Evolutionary conservation across 2,888 invertebrate species (phyloP).

Genomic region (Leuctra nigra): DNA sequence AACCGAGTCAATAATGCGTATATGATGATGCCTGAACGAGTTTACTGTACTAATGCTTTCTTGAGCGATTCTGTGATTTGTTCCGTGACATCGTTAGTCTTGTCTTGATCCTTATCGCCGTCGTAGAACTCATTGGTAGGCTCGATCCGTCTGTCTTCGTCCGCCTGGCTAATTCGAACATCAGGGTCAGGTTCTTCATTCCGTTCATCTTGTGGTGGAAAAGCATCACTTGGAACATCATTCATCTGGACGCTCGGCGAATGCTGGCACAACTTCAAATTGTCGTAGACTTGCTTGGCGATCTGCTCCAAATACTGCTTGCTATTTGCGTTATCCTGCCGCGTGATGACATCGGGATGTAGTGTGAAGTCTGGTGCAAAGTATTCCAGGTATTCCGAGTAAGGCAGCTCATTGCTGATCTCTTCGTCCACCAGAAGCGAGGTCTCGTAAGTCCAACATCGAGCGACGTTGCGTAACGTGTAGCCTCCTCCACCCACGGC

Average conservation of each 20-base stretch:
- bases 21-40: no score
- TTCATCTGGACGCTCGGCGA: conserved; percentile 98
- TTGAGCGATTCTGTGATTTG: conserved; percentile 2
- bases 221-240: conserved; percentile 79
- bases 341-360: conserved; percentile 85
- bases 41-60: not conserved
- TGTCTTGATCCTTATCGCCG: conserved; percentile 83
- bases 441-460: conserved; percentile 99
- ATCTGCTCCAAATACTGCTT: conserved; percentile 93
- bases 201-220: conserved; percentile 58
- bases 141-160: conserved; percentile 76
- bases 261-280: conserved; percentile 85
- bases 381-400: conserved; percentile 93
- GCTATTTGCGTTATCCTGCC: conserved; percentile 88
- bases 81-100: conserved; percentile 3
- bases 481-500: conserved; percentile 85
- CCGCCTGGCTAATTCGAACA: conserved; percentile 65
- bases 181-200: conserved; percentile 82
- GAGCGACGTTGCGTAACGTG: conserved; percentile 91
- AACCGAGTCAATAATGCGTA: no score
- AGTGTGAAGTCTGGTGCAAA: conserved; percentile 96
- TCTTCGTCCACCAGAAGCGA: conserved; percentile 87
- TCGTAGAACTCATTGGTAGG: conserved; percentile 84
- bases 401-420: conserved; percentile 91
- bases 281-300: conserved; percentile 79